Evolutionary conservation across 2,113 vertebrate species (phyloP).

Genomic region (Tretioscincus oriximinensis): DNA sequence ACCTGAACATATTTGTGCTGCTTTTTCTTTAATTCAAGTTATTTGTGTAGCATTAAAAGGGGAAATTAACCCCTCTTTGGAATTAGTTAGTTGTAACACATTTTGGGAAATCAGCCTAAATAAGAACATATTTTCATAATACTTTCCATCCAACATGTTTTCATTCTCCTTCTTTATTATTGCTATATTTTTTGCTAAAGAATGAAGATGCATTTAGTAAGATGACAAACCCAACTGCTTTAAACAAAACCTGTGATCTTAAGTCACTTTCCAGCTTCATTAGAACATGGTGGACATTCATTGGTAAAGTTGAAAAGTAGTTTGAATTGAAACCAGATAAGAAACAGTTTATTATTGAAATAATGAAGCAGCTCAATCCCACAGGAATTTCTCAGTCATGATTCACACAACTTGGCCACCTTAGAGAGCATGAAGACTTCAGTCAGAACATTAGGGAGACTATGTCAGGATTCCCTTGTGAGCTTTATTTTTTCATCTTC

Average conservation of each 20-base stretch:
- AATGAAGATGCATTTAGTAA: slow-evolving; percentile 35
- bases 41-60: neutral
- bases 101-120: slow-evolving; percentile 25
- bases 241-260: slow-evolving; percentile 40
- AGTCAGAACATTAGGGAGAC: neutral
- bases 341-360: slow-evolving; percentile 1
- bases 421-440: slow-evolving; percentile 2
- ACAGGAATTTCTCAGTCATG: slow-evolving; percentile 12
- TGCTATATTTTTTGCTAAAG: slow-evolving; percentile 29
- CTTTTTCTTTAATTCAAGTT: slow-evolving; percentile 24
- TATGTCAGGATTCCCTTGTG: neutral
- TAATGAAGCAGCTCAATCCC: slow-evolving; percentile 26
- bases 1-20: slow-evolving; percentile 45
- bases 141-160: neutral
- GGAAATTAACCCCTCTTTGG: slow-evolving; percentile 7
- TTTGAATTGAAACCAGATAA: neutral
- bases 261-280: slow-evolving; percentile 27
- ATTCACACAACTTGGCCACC: no score
- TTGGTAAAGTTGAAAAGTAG: slow-evolving; percentile 37
- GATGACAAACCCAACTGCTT: slow-evolving; percentile 15
- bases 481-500: neutral
- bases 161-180: slow-evolving; percentile 26
- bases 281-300: slow-evolving; percentile 2
- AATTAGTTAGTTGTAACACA: neutral
- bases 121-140: slow-evolving; percentile 5